Base-by-base conservation (phyloP, 2,888 invertebrate genomes). In the Zonitis immaculata region DNA sequence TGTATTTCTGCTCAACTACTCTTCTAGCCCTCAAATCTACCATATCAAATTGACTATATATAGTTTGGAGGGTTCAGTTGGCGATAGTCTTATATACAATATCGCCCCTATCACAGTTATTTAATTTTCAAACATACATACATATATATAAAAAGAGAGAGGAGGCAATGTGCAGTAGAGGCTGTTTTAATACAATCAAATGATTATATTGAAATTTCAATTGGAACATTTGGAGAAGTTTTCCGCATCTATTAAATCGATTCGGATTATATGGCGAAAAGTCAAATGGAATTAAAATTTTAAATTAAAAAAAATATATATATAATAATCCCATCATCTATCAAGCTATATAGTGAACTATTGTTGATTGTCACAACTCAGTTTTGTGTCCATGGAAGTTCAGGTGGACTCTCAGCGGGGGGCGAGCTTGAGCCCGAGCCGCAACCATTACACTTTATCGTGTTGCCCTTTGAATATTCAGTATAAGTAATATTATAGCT, bases 1-100 rank as follows among this genome's bases (percentile, higher is more conserved):
- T n/a, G 35, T 3, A 35, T 35, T 16, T 35, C 35, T 35, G 53
- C 44, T 56, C 60, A 58, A 59, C 57, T 56, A 47, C 54, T 49
- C 52, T 53, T 49, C n/a, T n/a, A 56, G 42, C 61, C 63, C 61
- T 60, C 62, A 60, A 65, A 66, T 66, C 61, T 64, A 60, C 64
- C 63, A 61, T 64, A 61, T 62, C 62, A 65, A 66, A 66, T 66
- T 66, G 66, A 65, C 66, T 66, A 63, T n/a, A n/a, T n/a, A n/a
- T n/a, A n/a, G 66, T 61, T 63, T 60, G 44, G 51, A 51, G 49
- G 54, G 44, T 43, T 43, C 32, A n/a, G n/a, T n/a, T n/a, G n/a
- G n/a, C n/a, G n/a, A n/a, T n/a, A 57, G 61, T 63, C 61, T 60
- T 56, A 61, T 63, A 62, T 64, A 63, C 56, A 60, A n/a, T n/a